These are phyloP conservation scores for Eudyptes chrysolophus DNA, from an alignment of 2,113 vertebrate genomes.

Conservation along the genomic window DNA sequence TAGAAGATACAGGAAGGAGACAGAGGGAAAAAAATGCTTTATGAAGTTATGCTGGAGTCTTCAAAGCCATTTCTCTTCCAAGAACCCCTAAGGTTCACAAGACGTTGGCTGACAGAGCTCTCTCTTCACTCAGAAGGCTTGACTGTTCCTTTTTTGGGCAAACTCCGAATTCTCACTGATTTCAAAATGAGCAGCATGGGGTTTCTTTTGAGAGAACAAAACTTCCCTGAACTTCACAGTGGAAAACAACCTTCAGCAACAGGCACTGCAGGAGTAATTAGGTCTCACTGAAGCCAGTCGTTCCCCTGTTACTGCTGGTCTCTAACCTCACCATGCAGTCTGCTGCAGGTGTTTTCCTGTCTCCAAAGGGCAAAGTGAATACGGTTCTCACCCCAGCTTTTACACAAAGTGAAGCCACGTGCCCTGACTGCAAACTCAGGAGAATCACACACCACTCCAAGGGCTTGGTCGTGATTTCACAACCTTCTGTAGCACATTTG, in stretches of 20 bases:
- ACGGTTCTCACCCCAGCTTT: neutral
- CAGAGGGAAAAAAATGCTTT: neutral
- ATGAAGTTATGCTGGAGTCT: neutral
- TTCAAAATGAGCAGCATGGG: neutral
- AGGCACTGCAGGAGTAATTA: neutral
- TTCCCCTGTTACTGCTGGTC: neutral
- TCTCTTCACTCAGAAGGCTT: neutral
- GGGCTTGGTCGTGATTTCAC: neutral
- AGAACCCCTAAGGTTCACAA: neutral
- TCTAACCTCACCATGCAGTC: neutral
- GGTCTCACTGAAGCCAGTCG: neutral
- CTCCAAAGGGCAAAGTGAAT: neutral
- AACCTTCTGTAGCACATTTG: neutral
- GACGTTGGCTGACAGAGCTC: neutral
- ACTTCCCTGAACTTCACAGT: neutral
- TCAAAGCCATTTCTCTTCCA: neutral
- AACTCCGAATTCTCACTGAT: neutral
- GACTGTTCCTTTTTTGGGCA: neutral
- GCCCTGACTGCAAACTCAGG: neutral
- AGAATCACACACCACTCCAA: neutral
- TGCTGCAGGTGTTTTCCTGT: neutral
- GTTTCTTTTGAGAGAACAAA: neutral
- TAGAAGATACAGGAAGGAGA: neutral
- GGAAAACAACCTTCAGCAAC: neutral
- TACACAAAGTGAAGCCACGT: fast-evolving